phyloP scores from a whole-genome alignment of 2,888 invertebrate genomes.

The Neoascia interrupta region DNA sequence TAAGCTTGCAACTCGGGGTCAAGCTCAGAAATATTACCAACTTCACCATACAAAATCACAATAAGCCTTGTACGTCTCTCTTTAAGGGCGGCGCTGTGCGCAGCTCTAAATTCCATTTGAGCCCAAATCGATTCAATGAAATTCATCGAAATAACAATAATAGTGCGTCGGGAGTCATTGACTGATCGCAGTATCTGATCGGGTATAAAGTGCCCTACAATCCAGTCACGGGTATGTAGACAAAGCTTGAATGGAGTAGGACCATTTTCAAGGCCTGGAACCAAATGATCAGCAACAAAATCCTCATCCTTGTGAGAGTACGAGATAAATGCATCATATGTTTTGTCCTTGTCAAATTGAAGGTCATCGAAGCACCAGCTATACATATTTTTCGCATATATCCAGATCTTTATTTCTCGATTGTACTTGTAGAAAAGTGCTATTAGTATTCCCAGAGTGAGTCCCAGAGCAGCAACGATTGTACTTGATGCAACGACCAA shows the following conservation, averaged over 20 bases:
- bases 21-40: constrained; percentile 82
- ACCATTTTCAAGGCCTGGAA: constrained; percentile 84
- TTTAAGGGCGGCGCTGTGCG: constrained; percentile 86
- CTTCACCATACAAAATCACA: constrained; percentile 86
- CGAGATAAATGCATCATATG: constrained; percentile 90
- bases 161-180: constrained; percentile 85
- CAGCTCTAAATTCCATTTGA: constrained; percentile 88
- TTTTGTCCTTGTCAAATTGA: constrained; percentile 84
- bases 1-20: constrained; percentile 87
- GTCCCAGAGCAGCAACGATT: constrained; percentile 79
- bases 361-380: constrained; percentile 85
- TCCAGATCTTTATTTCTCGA: constrained; percentile 85
- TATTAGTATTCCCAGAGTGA: constrained; percentile 80
- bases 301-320: constrained; percentile 89
- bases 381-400: constrained; percentile 83
- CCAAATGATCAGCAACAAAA: constrained; percentile 84
- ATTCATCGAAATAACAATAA: constrained; percentile 86
- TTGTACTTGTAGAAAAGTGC: constrained; percentile 82
- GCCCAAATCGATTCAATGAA: constrained; percentile 88
- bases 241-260: constrained; percentile 85
- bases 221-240: constrained; percentile 87
- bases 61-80: constrained; percentile 86
- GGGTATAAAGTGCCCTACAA: constrained; percentile 87
- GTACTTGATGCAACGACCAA: constrained; percentile 78
- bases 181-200: constrained; percentile 87